phyloP scores from a whole-genome alignment of 2,113 vertebrate genomes.

The Lutjanus erythropterus region DNA sequence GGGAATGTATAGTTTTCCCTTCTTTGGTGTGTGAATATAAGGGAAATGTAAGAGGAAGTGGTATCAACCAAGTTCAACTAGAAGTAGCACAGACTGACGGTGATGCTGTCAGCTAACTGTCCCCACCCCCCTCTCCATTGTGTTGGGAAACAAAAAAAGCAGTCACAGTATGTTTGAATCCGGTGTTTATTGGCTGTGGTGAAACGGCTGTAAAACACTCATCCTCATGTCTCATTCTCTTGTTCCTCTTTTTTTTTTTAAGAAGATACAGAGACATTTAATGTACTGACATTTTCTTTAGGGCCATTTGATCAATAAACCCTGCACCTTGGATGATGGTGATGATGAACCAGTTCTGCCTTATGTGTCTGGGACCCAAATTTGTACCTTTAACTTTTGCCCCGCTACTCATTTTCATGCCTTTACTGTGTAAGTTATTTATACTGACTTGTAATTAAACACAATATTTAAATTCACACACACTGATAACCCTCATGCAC shows the following conservation, averaged over 20 bases:
- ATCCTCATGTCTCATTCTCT: not conserved
- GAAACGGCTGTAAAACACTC: not conserved
- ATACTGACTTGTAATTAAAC: slow-evolving; percentile 24
- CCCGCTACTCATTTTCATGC: not conserved
- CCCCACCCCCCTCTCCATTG: no score
- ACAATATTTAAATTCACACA: not conserved
- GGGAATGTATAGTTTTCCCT: not conserved
- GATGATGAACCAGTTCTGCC: slow-evolving; percentile 14
- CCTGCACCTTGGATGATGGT: not conserved
- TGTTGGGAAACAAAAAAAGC: not conserved
- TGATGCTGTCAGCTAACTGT: not conserved
- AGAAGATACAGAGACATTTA: not conserved
- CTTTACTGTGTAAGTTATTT: slow-evolving; percentile 5
- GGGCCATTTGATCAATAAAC: not conserved
- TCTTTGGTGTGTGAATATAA: not conserved
- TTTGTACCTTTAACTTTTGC: slow-evolving; percentile 13
- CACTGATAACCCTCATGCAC: not conserved
- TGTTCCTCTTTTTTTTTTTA: not conserved
- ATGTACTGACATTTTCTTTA: no score
- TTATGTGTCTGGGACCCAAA: slow-evolving; percentile 26
- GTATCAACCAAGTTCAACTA: not conserved
- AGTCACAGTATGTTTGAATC: not conserved
- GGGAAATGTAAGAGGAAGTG: not conserved
- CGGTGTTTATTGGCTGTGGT: not conserved
- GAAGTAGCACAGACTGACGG: not conserved